These are phyloP conservation scores for Eristalinus sepulchralis DNA, from an alignment of 2,888 invertebrate species.

Conservation along the genomic window DNA sequence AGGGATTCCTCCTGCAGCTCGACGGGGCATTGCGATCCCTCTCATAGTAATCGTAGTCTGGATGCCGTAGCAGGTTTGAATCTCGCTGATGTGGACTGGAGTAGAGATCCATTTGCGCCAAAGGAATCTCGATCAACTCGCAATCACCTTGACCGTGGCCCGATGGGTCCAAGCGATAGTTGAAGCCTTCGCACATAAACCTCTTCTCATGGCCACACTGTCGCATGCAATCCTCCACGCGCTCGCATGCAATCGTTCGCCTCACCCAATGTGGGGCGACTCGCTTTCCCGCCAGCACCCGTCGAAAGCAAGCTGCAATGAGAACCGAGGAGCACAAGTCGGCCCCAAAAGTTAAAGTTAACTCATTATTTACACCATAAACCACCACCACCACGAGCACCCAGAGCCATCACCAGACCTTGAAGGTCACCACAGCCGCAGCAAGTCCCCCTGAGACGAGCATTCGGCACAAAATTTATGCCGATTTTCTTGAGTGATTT, in stretches of 20 bases:
- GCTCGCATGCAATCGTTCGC: slow-evolving; percentile 86
- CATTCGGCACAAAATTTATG: slow-evolving; percentile 24
- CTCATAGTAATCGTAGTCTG: slow-evolving; percentile 91
- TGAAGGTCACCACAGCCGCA: slow-evolving; percentile 54
- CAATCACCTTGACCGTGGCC: slow-evolving; percentile 89
- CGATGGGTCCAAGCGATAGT: slow-evolving; percentile 89
- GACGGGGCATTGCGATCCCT: slow-evolving; percentile 87
- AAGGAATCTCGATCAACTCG: slow-evolving; percentile 88
- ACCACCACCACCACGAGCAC: slow-evolving; percentile 36
- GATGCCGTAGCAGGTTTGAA: slow-evolving; percentile 80
- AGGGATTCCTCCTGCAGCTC: slow-evolving; percentile 82
- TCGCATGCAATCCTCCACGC: slow-evolving; percentile 88
- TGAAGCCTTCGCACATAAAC: slow-evolving; percentile 91
- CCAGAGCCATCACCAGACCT: slow-evolving; percentile 40
- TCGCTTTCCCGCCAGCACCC: slow-evolving; percentile 88
- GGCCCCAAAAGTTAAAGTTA: slow-evolving; percentile 53
- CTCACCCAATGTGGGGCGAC: slow-evolving; percentile 86
- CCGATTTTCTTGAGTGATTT: slow-evolving; percentile 62
- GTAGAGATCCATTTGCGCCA: slow-evolving; percentile 85
- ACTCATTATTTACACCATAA: slow-evolving; percentile 59
- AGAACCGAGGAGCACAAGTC: slow-evolving; percentile 18
- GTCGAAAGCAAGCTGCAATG: slow-evolving; percentile 88
- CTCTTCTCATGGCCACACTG: slow-evolving; percentile 88
- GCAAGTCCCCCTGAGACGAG: not conserved
- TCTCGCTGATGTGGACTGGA: slow-evolving; percentile 82